Base-by-base conservation (phyloP, 30 jellyfish, hydroid and myxozoan species). In the Sanderia malayensis region DNA sequence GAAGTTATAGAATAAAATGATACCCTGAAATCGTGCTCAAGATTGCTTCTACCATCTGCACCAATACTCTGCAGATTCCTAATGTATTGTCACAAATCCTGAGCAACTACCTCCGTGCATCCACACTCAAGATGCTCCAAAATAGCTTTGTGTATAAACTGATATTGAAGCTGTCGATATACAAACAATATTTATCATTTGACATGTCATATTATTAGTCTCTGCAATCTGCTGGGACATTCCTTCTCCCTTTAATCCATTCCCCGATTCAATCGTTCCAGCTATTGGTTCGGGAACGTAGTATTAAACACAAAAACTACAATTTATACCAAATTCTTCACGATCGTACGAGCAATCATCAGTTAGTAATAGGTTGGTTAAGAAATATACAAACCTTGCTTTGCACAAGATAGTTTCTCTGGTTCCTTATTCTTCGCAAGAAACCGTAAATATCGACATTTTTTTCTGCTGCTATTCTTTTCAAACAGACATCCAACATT, bases 371-470 rank as follows among this genome's bases (percentile, higher is more conserved):
- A n/a, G n/a, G n/a, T n/a, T n/a, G n/a, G n/a, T n/a, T n/a, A n/a
- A n/a, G n/a, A n/a, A n/a, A n/a, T n/a, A n/a, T n/a, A n/a, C n/a
- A n/a, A n/a, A n/a, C 98, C 98, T 90, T 96, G 0, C 96, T 90
- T 46, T 90, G 98, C 44, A 90, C 98, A 88, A 90, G 55, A 62
- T 67, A 84, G 67, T 90, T 90, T 41, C 98, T 71, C 63, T 90
- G 98, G 4, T 84, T 60, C 65, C 98, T 72, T 27, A 90, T 83
- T 11, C 78, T 86, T 34, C 69, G 61, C 37, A 90, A 30, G 74
- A 57, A 83, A 46, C 77, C 71, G 68, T 45, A 79, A n/a, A 89
- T 81, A 45, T 90, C 98, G 41, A 90, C 68, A 45, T 34, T 67
- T 6, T 61, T 70, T 66, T 90, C 96, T 1, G 82, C 67, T 13